Conservation (phyloP, 2,797 vertebrate genomes). For the Karalla daura region DNA sequence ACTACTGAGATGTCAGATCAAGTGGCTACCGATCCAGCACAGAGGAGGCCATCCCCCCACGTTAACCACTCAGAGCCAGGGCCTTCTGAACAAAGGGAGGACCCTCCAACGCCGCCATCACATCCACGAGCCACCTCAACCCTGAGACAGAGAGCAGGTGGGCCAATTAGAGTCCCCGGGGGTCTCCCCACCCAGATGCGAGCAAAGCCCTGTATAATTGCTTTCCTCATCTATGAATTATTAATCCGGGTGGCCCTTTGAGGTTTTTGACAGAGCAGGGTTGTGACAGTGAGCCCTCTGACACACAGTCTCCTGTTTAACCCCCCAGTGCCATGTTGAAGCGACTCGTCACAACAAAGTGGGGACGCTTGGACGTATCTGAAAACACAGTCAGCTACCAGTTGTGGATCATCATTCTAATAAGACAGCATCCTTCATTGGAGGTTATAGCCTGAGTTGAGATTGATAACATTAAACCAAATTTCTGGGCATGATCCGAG, state of each 20-base stretch:
- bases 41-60: constrained; percentile 36
- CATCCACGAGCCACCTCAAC: constrained; percentile 52
- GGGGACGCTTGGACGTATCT: constrained; percentile 1
- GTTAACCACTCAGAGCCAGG: constrained; percentile 24
- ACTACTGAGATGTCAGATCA: constrained; percentile 35
- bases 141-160: constrained; percentile 81
- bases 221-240: constrained; percentile 85
- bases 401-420: neutral
- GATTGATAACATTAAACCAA: no score
- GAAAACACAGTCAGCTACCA: neutral
- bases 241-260: constrained; percentile 76
- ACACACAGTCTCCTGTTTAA: constrained; percentile 60
- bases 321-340: constrained; percentile 40
- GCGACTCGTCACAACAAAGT: constrained; percentile 15
- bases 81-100: constrained; percentile 71
- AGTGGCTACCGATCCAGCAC: constrained; percentile 12
- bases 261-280: constrained; percentile 57
- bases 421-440: neutral
- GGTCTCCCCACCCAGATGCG: constrained; percentile 64
- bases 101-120: constrained; percentile 29
- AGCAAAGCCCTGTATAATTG: constrained; percentile 80
- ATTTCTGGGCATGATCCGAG: neutral
- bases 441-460: no score
- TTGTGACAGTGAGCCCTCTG: constrained; percentile 50
- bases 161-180: constrained; percentile 80